These are phyloP conservation scores for Ceratina japonica DNA, from an alignment of 1,140 invertebrate species.

Conservation along the genomic window DNA sequence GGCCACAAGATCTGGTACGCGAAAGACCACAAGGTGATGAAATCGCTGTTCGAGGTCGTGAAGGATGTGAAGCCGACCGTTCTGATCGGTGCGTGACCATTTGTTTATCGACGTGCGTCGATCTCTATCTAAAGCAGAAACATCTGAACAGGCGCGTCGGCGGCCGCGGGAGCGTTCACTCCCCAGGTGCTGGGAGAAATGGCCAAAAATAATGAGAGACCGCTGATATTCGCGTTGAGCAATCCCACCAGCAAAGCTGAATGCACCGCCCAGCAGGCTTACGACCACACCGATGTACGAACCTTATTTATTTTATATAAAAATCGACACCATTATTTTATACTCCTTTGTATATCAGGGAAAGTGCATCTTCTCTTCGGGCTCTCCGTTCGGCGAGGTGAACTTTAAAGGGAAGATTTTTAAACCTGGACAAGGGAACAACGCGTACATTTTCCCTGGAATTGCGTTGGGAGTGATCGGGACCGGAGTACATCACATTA, in stretches of 20 bases:
- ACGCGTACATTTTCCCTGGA: constrained; percentile 98
- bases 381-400: constrained; percentile 94
- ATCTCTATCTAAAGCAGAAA: constrained; percentile 42
- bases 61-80: constrained; percentile 90
- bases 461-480: constrained; percentile 94
- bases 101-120: constrained; percentile 16
- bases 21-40: constrained; percentile 89
- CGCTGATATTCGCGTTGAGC: constrained; percentile 96
- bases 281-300: constrained; percentile 87
- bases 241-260: constrained; percentile 98
- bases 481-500: constrained; percentile 92
- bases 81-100: constrained; percentile 86
- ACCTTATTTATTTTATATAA: not conserved
- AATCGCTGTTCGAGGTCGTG: constrained; percentile 88
- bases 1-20: constrained; percentile 91
- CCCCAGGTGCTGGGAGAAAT: constrained; percentile 91
- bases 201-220: constrained; percentile 91
- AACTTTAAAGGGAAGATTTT: constrained; percentile 88
- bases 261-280: constrained; percentile 96
- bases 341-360: constrained; percentile 82
- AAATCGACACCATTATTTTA: not conserved
- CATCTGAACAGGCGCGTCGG: constrained; percentile 86
- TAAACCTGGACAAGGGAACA: constrained; percentile 96
- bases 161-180: constrained; percentile 92
- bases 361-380: constrained; percentile 93